Conservation (phyloP, 2,888 invertebrate species). For the Callyntrura guangdongensis region DNA sequence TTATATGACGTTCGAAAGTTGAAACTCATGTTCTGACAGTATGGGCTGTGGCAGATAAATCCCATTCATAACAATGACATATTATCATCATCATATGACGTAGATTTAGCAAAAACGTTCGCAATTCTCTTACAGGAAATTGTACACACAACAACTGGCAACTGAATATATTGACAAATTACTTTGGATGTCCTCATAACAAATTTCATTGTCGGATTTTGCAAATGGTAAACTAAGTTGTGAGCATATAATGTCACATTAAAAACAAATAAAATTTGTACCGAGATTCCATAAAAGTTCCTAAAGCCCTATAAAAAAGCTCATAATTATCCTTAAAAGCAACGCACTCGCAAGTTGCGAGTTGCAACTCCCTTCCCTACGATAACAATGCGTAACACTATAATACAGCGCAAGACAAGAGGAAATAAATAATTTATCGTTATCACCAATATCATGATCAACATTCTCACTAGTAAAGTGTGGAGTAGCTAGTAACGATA, state of each 20-base stretch:
- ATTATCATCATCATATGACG: too few relatives aligned
- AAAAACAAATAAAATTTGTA: neutral
- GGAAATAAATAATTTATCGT: conserved; percentile 18
- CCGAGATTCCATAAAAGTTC: conserved; percentile 18
- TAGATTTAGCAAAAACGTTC: neutral
- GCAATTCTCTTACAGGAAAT: neutral
- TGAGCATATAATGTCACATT: neutral
- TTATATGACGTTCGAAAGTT: neutral
- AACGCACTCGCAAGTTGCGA: neutral
- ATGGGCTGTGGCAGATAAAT: neutral
- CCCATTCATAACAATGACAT: neutral
- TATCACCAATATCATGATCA: conserved; percentile 13
- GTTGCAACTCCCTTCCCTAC: conserved; percentile 16
- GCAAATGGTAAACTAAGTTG: neutral
- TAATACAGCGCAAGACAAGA: neutral
- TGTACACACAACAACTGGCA: neutral
- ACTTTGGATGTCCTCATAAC: neutral
- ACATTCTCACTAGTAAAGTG: neutral
- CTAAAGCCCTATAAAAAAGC: neutral
- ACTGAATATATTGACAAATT: neutral
- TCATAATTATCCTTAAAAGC: neutral
- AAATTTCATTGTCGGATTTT: neutral
- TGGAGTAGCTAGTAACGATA: neutral
- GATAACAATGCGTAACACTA: neutral
- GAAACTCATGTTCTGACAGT: conserved; percentile 1